Base-by-base conservation (phyloP, 1,140 invertebrate genomes). In the Formica selysi region DNA sequence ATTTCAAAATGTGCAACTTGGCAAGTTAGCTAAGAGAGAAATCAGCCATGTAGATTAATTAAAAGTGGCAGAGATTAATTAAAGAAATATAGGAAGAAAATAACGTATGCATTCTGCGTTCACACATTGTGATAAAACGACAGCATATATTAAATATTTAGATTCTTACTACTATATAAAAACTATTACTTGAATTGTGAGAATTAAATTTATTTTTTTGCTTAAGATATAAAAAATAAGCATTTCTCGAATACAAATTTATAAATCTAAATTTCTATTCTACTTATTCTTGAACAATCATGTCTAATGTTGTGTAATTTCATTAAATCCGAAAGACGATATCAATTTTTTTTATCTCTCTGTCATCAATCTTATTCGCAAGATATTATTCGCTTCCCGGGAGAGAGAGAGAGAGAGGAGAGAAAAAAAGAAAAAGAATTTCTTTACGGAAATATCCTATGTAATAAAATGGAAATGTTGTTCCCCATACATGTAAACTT, bases 401-500 rank as follows among this genome's bases (percentile, higher is more conserved):
- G 3, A 32, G 32, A 32, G 32, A 32, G 32, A 32, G 32, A 32
- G 32, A 32, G 32, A 32, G 32, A 32, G 32, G 3, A 32, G 32
- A 32, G 32, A 32, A 4, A 32, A 1, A 32, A 4, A 32, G 32
- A 32, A 32, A 11, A 7, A 26, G 3, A 51, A 71, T 19, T 44
- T 36, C 19, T 71, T 4, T 26, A 70, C 19, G 36, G 51, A 54
- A 73, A 79, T 36, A 80, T 80, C 6, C 65, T 22, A 26, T 80
- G 22, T 22, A 29, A 22, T 48, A 64, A 64, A 48, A 36, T n/a
- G 16, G 29, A n/a, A 73, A 54, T 41, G 2, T 57, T 22, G 54
- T 68, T 80, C 44, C 64, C 48, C n/a, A 38, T 61, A 62, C 3
- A 41, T 29, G 32, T 86, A 81, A 86, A 86, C 85, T 86, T 68